phyloP scores from a whole-genome alignment of 1,140 invertebrate genomes.

The Eurytemora carolleeae region DNA sequence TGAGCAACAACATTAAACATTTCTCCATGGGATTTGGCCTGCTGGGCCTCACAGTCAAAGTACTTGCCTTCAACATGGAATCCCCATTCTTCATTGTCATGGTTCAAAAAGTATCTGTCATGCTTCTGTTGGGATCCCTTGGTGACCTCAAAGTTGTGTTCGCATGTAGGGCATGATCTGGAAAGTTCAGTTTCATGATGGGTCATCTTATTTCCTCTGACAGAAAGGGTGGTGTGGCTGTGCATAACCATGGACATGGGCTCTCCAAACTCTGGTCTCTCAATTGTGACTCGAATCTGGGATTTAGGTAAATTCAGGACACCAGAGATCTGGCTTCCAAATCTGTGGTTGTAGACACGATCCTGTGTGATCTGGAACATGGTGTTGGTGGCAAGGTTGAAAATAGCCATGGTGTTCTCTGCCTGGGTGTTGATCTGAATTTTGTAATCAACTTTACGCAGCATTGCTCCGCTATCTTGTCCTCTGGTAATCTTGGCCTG shows the following conservation, averaged over 20 bases:
- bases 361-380: neutral
- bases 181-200: neutral
- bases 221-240: neutral
- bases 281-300: slow-evolving; percentile 2
- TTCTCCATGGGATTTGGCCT: too few species aligned
- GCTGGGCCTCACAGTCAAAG: slow-evolving; percentile 14
- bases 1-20: too few species aligned
- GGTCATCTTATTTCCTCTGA: neutral
- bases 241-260: slow-evolving; percentile 6
- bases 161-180: slow-evolving; percentile 1
- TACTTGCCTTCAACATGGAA: slow-evolving; percentile 8
- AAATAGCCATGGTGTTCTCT: neutral
- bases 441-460: slow-evolving; percentile 7
- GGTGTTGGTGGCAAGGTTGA: neutral
- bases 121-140: neutral
- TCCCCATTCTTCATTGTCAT: slow-evolving; percentile 1
- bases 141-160: neutral
- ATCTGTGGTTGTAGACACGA: slow-evolving; percentile 1
- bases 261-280: slow-evolving; percentile 1
- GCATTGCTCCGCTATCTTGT: slow-evolving; percentile 6
- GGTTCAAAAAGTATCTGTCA: neutral
- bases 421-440: neutral
- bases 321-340: slow-evolving; percentile 4
- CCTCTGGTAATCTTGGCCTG: neutral
- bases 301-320: slow-evolving; percentile 8